Percentiles rank a stretch among this genome's conserved stretches.
Conservation (phyloP, 2,797 vertebrate species). For the Hoplostethus mediterraneus region DNA sequence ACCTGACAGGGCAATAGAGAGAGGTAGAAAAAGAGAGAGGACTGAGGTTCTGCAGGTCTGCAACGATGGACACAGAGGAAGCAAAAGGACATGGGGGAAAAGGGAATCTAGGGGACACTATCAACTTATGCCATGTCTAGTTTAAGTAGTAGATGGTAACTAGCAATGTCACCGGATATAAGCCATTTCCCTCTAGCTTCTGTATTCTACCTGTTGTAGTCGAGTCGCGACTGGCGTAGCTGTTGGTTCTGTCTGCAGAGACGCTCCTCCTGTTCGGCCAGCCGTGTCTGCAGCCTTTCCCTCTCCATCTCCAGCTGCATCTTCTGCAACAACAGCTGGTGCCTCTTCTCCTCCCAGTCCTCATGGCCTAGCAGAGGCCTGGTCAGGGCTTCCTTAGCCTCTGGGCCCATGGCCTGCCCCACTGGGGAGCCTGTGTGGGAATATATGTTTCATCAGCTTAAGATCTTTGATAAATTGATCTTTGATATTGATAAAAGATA, state of each 20-base stretch:
- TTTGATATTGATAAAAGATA: slow-evolving; percentile 4
- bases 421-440: slow-evolving; percentile 33
- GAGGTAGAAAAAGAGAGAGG: slow-evolving; percentile 1
- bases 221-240: slow-evolving; percentile 84
- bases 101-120: background rate
- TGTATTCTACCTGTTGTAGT: slow-evolving; percentile 86
- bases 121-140: background rate
- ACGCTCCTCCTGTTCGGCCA: slow-evolving; percentile 91
- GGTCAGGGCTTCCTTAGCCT: slow-evolving; percentile 51
- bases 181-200: slow-evolving; percentile 9
- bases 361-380: slow-evolving; percentile 71
- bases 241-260: slow-evolving; percentile 90
- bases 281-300: slow-evolving; percentile 89
- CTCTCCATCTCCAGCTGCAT: slow-evolving; percentile 94
- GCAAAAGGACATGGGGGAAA: background rate
- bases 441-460: slow-evolving; percentile 2
- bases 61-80: slow-evolving; percentile 9
- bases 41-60: background rate
- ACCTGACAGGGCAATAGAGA: slow-evolving; percentile 51
- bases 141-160: background rate
- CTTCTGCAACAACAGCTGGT: slow-evolving; percentile 92
- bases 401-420: slow-evolving; percentile 13
- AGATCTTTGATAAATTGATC: no score
- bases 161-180: background rate
- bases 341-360: slow-evolving; percentile 88